These are phyloP conservation scores for Periophthalmodon schlosseri DNA, from an alignment of 2,113 vertebrate species.

Conservation along the genomic window DNA sequence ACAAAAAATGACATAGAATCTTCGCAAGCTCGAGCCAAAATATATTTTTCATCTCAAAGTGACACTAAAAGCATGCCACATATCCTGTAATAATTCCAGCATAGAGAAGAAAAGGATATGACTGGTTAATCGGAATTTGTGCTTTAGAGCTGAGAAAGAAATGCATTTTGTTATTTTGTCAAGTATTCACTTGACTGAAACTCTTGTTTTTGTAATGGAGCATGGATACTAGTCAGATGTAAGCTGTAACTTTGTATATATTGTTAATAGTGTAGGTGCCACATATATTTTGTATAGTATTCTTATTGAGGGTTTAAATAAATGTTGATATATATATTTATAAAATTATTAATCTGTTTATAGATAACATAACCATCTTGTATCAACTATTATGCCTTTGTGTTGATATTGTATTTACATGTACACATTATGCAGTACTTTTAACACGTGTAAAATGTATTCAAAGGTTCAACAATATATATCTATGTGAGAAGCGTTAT, in stretches of 20 bases:
- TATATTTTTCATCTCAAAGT: not conserved
- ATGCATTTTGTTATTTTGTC: slow-evolving; percentile 9
- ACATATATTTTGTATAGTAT: slow-evolving; percentile 45
- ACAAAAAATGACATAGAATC: not conserved
- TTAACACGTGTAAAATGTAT: not conserved
- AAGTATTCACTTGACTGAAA: not conserved
- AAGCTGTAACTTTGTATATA: slow-evolving; percentile 22
- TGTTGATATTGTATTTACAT: slow-evolving; percentile 45
- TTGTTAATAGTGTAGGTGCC: slow-evolving; percentile 32
- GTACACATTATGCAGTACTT: slow-evolving; percentile 25
- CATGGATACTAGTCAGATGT: not conserved
- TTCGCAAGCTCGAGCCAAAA: slow-evolving; percentile 3
- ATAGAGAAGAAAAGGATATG: not conserved
- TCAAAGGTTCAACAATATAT: not conserved
- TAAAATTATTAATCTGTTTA: slow-evolving; percentile 48
- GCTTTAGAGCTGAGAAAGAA: not conserved
- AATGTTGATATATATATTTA: slow-evolving; percentile 42
- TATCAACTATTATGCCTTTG: slow-evolving; percentile 21
- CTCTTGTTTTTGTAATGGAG: not conserved
- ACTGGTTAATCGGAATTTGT: slow-evolving; percentile 4
- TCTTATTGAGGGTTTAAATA: slow-evolving; percentile 21
- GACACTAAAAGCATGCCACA: slow-evolving; percentile 10
- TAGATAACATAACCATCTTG: slow-evolving; percentile 6
- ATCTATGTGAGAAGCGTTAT: slow-evolving; percentile 36
- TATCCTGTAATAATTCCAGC: not conserved